phyloP scores from a whole-genome alignment of 1,140 invertebrate genomes.

The Venturia canescens region DNA sequence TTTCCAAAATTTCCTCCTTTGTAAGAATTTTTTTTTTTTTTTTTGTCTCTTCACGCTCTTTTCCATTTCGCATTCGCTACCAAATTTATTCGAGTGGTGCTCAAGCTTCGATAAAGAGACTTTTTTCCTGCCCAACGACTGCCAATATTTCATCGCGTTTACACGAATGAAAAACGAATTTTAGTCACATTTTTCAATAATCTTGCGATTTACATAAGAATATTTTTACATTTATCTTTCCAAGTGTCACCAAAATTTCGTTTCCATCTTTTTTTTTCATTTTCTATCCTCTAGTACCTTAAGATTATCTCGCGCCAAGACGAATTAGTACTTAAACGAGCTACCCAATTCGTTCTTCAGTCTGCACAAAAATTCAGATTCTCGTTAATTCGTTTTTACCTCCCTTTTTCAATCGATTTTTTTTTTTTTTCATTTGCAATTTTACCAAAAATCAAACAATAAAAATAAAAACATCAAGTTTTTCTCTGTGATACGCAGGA shows the following conservation, averaged over 20 bases:
- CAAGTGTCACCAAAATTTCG: not conserved
- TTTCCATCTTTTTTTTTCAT: not conserved
- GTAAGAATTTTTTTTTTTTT: too few species aligned
- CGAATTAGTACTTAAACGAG: too few species aligned
- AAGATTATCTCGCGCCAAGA: conserved; percentile 11
- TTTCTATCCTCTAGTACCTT: too few species aligned
- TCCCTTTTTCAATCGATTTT: not conserved
- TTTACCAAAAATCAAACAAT: conserved; percentile 6
- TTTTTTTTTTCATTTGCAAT: not conserved
- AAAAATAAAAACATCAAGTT: too few species aligned
- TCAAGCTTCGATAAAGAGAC: not conserved
- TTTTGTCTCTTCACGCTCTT: too few species aligned
- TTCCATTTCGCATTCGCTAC: too few species aligned
- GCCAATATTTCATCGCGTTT: conserved; percentile 5
- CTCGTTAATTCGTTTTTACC: not conserved
- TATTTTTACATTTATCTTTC: not conserved
- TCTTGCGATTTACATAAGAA: too few species aligned
- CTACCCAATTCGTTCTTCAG: too few species aligned
- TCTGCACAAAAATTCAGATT: too few species aligned
- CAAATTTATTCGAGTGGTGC: not conserved
- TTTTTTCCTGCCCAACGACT: not conserved
- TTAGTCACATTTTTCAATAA: not conserved
- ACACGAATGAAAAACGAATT: not conserved
- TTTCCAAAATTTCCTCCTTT: too few species aligned
- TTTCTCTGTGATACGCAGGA: conserved; percentile 54